Conservation (phyloP, 2,113 vertebrate genomes). For the Hepsetus odoe region DNA sequence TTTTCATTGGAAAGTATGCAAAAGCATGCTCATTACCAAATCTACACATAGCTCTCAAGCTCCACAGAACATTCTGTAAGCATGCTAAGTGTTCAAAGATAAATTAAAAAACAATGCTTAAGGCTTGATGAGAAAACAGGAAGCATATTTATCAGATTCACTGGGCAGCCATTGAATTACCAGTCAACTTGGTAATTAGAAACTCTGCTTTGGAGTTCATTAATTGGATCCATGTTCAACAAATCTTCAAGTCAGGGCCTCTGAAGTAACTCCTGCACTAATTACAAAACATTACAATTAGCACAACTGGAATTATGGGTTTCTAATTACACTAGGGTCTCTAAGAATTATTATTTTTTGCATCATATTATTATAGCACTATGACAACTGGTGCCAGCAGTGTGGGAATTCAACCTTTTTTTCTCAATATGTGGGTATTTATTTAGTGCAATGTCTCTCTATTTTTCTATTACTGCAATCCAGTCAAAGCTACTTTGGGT, state of each 20-base stretch:
- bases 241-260: slow-evolving; percentile 49
- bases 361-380: slow-evolving; percentile 38
- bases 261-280: slow-evolving; percentile 52
- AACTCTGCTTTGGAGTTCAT: slow-evolving; percentile 47
- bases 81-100: slow-evolving; percentile 18
- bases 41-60: neutral
- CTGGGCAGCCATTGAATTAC: slow-evolving; percentile 52
- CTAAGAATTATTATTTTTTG: slow-evolving; percentile 44
- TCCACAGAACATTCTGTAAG: slow-evolving; percentile 43
- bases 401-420: slow-evolving; percentile 17
- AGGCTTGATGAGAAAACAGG: slow-evolving; percentile 34
- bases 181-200: slow-evolving; percentile 54
- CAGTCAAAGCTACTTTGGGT: too few relatives aligned
- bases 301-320: slow-evolving; percentile 46
- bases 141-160: slow-evolving; percentile 55
- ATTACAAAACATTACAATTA: slow-evolving; percentile 59
- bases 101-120: slow-evolving; percentile 50
- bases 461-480: too few relatives aligned
- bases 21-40: neutral
- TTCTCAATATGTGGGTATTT: slow-evolving; percentile 27
- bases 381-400: slow-evolving; percentile 41
- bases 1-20: neutral
- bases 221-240: slow-evolving; percentile 53
- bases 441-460: too few relatives aligned
- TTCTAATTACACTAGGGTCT: slow-evolving; percentile 48